phyloP scores from a whole-genome alignment of 2,797 vertebrate species.

The Xenopus petersii region DNA sequence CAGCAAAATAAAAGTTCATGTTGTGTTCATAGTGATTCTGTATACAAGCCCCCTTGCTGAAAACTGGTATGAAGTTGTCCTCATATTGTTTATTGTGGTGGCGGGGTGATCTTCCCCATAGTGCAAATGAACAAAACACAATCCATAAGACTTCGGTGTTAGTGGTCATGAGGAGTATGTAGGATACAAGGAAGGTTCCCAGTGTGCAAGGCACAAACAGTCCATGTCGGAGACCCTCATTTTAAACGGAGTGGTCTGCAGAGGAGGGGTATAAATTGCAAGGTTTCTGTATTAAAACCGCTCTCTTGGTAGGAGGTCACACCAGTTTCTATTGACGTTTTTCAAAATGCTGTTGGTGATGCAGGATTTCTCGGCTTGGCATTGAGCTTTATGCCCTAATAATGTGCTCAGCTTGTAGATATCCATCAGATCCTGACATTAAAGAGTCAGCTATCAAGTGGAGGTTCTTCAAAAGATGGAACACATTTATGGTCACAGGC shows the following conservation, averaged over 20 bases:
- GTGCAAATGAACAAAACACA: slow-evolving; percentile 47
- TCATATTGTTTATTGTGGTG: slow-evolving; percentile 27
- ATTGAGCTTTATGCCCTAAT: slow-evolving; percentile 21
- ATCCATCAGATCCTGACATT: slow-evolving; percentile 15
- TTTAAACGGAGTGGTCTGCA: slow-evolving; percentile 31
- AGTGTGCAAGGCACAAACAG: slow-evolving; percentile 35
- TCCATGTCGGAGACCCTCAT: slow-evolving; percentile 2
- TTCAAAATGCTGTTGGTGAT: slow-evolving; percentile 3
- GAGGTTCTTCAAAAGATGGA: slow-evolving; percentile 2
- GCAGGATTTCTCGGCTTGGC: slow-evolving; percentile 20
- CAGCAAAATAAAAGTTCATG: slow-evolving; percentile 16
- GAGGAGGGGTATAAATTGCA: background rate
- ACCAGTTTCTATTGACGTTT: background rate
- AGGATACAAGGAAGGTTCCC: slow-evolving; percentile 35
- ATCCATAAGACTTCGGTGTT: slow-evolving; percentile 33
- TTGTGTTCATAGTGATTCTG: slow-evolving; percentile 4
- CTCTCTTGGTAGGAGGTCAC: background rate
- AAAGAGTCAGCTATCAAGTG: slow-evolving; percentile 11
- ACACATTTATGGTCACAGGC: background rate
- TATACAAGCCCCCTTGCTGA: slow-evolving; percentile 6
- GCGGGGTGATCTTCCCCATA: slow-evolving; percentile 21
- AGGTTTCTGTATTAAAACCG: background rate
- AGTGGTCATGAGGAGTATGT: slow-evolving; percentile 40
- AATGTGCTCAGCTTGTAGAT: background rate
- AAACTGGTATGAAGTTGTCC: slow-evolving; percentile 12